Conservation (phyloP, 2,888 invertebrate genomes). For the Sceliomorpha sp. region DNA sequence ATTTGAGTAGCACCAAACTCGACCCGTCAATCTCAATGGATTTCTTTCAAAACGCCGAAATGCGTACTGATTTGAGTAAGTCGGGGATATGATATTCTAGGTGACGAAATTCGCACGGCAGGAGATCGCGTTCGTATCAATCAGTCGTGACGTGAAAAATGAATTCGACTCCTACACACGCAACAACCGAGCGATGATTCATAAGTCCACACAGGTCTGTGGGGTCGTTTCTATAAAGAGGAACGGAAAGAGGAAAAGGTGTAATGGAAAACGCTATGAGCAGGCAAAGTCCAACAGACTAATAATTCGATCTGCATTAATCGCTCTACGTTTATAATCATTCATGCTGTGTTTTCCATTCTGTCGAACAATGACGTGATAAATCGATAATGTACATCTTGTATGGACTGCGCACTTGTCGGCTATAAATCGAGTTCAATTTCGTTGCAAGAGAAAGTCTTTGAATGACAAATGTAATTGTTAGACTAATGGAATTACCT, state of each 20-base stretch:
- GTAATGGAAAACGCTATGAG: constrained; percentile 43
- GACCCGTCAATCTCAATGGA: too few relatives aligned
- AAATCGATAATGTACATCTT: constrained; percentile 14
- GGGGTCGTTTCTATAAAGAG: constrained; percentile 26
- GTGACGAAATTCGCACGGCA: constrained; percentile 22
- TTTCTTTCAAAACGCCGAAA: too few relatives aligned
- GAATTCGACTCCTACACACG: constrained; percentile 65
- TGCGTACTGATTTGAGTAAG: constrained; percentile 1
- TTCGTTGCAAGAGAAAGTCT: too few relatives aligned
- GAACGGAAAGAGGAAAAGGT: constrained; percentile 42
- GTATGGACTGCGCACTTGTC: neutral
- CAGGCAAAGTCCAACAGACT: constrained; percentile 30
- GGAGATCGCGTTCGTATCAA: constrained; percentile 69
- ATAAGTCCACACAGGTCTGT: constrained; percentile 41
- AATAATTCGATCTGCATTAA: constrained; percentile 57
- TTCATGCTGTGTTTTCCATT: constrained; percentile 27
- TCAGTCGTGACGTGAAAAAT: constrained; percentile 72
- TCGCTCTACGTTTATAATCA: constrained; percentile 45
- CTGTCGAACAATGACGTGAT: constrained; percentile 38
- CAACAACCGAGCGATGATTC: constrained; percentile 70
- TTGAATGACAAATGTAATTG: too few relatives aligned
- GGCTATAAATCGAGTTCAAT: too few relatives aligned
- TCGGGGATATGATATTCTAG: constrained; percentile 13
- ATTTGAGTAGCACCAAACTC: too few relatives aligned
- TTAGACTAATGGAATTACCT: too few relatives aligned